Percentiles rank a stretch among this genome's conserved stretches.
These are phyloP conservation scores for Elgaria multicarinata DNA, from an alignment of 2,113 vertebrate species.

Conservation along the genomic window DNA sequence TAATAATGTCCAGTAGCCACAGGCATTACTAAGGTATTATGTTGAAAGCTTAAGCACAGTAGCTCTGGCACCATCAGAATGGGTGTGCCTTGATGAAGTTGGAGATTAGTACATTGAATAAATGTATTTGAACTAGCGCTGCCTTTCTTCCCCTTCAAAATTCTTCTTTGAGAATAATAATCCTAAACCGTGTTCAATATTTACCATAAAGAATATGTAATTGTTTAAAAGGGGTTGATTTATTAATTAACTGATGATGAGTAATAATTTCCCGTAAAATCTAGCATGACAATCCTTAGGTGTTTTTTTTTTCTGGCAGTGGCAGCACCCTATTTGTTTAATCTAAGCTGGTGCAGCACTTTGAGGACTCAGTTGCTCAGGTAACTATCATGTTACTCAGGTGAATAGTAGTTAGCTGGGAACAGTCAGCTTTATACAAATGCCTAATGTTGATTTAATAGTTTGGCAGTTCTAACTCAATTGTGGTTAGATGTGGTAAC, in stretches of 20 bases:
- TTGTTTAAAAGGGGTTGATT: neutral
- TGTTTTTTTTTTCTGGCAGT: neutral
- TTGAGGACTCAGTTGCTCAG: slow-evolving; percentile 23
- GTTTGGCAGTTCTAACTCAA: neutral
- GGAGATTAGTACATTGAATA: neutral
- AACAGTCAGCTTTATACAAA: neutral
- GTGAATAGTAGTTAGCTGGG: neutral
- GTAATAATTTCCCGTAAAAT: neutral
- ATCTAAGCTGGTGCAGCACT: neutral
- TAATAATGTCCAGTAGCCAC: neutral
- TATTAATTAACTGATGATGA: neutral
- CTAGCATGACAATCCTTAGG: neutral
- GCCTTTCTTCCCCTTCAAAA: neutral
- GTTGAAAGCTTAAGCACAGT: neutral
- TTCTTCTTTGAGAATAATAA: neutral
- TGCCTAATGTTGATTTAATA: slow-evolving; percentile 13
- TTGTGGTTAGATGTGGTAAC: neutral
- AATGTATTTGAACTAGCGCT: neutral
- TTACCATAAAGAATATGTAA: slow-evolving; percentile 2
- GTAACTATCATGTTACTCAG: slow-evolving; percentile 8
- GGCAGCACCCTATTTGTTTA: slow-evolving; percentile 1
- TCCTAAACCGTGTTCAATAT: neutral
- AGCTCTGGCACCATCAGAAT: neutral
- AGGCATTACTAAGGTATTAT: neutral
- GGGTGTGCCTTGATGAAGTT: neutral